Base-by-base conservation (phyloP, 2,888 invertebrate species). In the Notocelia uddmanniana region DNA sequence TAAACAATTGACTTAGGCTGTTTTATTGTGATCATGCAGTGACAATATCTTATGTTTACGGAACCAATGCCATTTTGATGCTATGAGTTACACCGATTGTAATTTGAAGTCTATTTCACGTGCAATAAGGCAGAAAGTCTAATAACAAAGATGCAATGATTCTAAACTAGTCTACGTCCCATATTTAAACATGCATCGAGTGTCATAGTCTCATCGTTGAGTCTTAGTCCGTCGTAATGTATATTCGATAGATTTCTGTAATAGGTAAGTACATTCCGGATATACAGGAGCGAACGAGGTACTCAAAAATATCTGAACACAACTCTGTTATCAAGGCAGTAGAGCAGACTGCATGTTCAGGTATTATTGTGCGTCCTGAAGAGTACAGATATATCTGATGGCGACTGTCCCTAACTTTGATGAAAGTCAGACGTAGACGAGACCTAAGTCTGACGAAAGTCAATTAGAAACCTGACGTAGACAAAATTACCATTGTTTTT, bases 11-110 rank as follows among this genome's bases (percentile, higher is more conserved):
- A 26, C 45, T 45, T 60, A 48, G n/a, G 45, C 10, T n/a, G n/a
- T 59, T 26, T 15, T 26, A 52, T 41, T 60, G 37, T 60, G 52
- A 60, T 52, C 50, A 58, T 58, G 58, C 21, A 41, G 37, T 50
- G 48, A 60, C 68, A 23, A 52, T 37, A 68, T 15, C 52, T 48
- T 18, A 68, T 68, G 68, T 68, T 68, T 68, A 68, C 37, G 60
- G 52, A 59, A 37, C n/a, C 15, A 66, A 37, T 34, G 68, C 45
- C 37, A 59, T 41, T 69, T 34, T 54, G 41, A 19, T 5, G 45
- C 60, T 62, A 55, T 1, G 10, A 23, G 19, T 23, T 5, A 21
- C 0, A 21, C 15, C 0, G 11, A 50, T 50, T 19, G n/a, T 45
- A 60, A 45, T 13, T 11, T 45, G 5, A 45, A 26, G 19, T 50